phyloP scores from a whole-genome alignment of 2,113 vertebrate genomes.

The Alectura lathami region DNA sequence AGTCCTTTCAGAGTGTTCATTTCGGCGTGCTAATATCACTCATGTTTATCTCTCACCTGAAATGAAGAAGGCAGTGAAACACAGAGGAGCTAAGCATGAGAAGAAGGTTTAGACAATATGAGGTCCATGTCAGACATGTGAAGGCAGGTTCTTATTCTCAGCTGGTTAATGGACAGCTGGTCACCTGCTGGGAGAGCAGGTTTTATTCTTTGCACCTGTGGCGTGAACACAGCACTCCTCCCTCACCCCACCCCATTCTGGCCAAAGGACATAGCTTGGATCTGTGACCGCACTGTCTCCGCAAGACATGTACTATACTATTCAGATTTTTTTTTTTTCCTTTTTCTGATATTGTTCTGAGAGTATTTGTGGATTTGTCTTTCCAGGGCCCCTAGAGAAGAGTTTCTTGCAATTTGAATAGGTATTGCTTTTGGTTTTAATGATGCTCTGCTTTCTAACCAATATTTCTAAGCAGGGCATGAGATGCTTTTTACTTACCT shows the following conservation, averaged over 20 bases:
- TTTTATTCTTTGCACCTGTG: background rate
- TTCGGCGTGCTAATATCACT: background rate
- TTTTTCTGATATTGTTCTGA: background rate
- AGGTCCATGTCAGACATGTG: background rate
- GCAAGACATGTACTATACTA: background rate
- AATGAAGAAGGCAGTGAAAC: background rate
- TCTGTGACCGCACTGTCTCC: background rate
- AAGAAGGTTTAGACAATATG: background rate
- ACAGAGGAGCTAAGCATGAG: background rate
- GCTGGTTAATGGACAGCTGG: background rate
- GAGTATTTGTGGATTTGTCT: background rate
- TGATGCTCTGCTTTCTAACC: background rate
- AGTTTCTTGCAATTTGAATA: constrained; percentile 24
- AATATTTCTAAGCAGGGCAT: background rate
- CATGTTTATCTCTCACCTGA: fast-evolving
- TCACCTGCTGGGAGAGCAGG: background rate
- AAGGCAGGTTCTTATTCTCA: background rate
- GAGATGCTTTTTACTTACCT: background rate
- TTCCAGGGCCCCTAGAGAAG: background rate
- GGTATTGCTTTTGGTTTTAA: constrained; percentile 24
- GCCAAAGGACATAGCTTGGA: background rate
- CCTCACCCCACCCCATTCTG: no score
- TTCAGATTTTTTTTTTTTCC: background rate
- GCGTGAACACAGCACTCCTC: background rate
- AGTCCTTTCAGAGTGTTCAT: background rate